A percentile compares a stretch with the other conserved stretches of the same genome.
These are phyloP conservation scores for Petrolisthes cinctipes DNA, from an alignment of 2,888 invertebrate genomes.

Conservation along the genomic window DNA sequence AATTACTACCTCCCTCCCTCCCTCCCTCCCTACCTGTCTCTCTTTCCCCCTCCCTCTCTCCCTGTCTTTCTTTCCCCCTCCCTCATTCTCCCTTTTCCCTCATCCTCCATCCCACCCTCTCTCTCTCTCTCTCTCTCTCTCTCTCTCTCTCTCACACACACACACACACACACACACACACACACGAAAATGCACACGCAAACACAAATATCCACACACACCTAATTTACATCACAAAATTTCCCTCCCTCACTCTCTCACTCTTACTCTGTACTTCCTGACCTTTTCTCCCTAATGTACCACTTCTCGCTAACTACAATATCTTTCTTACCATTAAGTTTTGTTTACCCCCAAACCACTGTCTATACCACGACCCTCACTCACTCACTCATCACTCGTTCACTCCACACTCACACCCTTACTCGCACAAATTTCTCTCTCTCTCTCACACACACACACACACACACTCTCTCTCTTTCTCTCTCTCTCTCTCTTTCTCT, in stretches of 20 bases:
- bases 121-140: background rate
- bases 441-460: no score
- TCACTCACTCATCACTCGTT: no score
- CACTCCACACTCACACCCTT: background rate
- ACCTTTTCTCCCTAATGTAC: no score
- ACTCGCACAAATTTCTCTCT: background rate
- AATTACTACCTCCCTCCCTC: conserved; percentile 11
- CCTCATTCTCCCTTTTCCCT: background rate
- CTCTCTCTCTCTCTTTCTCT: background rate
- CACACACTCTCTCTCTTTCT: background rate
- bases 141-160: background rate
- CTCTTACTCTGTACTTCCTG: background rate
- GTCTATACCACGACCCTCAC: no score
- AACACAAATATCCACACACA: no score
- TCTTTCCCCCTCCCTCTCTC: background rate
- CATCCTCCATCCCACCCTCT: background rate
- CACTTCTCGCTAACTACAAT: no score
- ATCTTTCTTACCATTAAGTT: no score
- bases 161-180: no score
- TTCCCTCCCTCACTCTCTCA: background rate
- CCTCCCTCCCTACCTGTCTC: background rate
- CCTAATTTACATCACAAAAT: background rate
- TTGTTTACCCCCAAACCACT: no score
- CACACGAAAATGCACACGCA: no score
- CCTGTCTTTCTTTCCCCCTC: background rate